Evolutionary conservation across 2,113 vertebrate species (phyloP).

Genomic region (Clinocottus analis): DNA sequence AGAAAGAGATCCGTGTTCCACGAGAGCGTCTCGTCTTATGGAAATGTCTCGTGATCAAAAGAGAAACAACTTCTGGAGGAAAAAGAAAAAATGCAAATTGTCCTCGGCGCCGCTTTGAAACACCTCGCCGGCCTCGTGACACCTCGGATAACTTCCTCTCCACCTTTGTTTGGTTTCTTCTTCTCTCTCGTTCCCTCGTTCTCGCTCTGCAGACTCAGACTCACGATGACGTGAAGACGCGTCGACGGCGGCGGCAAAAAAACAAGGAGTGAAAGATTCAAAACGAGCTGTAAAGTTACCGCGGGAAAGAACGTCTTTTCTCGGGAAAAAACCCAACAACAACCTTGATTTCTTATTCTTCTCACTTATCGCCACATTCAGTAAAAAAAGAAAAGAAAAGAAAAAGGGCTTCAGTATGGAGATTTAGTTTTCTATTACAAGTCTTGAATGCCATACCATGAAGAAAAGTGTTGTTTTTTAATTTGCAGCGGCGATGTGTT

Average conservation of each 20-base stretch:
- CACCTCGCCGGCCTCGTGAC: too few relatives aligned
- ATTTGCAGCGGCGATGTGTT: constrained; percentile 44
- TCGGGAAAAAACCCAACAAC: neutral
- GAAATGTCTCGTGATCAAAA: constrained; percentile 55
- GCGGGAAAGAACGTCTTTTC: constrained; percentile 14
- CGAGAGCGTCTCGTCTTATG: constrained; percentile 59
- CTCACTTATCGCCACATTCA: neutral
- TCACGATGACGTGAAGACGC: constrained; percentile 13
- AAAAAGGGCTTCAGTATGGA: constrained; percentile 1
- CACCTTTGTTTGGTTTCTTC: constrained; percentile 24
- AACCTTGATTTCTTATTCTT: constrained; percentile 5
- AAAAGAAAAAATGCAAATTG: too few relatives aligned
- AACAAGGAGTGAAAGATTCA: constrained; percentile 5
- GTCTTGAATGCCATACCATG: constrained; percentile 33
- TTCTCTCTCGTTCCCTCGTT: neutral
- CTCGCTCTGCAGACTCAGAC: constrained; percentile 44
- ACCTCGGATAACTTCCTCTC: constrained; percentile 31
- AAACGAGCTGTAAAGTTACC: constrained; percentile 26
- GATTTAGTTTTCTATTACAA: constrained; percentile 29
- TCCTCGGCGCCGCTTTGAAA: too few relatives aligned
- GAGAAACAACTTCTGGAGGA: too few relatives aligned
- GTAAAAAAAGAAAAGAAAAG: neutral
- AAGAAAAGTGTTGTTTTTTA: constrained; percentile 42
- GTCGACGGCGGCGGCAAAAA: constrained; percentile 9
- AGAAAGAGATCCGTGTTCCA: constrained; percentile 33